phyloP scores from a whole-genome alignment of 1,140 invertebrate species.

The Drosophila kurseongensis region DNA sequence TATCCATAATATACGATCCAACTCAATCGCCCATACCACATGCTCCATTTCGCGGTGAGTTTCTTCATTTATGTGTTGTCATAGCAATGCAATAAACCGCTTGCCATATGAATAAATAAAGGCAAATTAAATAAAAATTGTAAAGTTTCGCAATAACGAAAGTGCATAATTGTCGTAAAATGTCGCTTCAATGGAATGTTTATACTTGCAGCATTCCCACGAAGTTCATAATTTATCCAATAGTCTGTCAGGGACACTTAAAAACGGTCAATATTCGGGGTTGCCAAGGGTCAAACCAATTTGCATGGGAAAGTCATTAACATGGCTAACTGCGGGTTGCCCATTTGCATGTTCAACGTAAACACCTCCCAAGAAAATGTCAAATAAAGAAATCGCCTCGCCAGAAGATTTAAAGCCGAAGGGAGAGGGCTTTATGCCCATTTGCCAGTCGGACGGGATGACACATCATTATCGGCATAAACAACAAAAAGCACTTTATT shows the following conservation, averaged over 20 bases:
- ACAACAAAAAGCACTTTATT: constrained; percentile 79
- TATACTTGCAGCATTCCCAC: constrained; percentile 15
- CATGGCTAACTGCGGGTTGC: constrained; percentile 19
- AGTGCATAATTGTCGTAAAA: constrained; percentile 56
- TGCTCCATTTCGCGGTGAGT: background rate
- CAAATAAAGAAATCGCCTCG: constrained; percentile 45
- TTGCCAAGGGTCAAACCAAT: constrained; percentile 42
- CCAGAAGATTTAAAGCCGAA: constrained; percentile 32
- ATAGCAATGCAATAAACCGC: constrained; percentile 55
- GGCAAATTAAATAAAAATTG: constrained; percentile 73
- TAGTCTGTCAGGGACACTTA: constrained; percentile 56
- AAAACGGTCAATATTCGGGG: constrained; percentile 49
- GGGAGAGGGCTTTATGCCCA: constrained; percentile 5
- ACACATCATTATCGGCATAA: constrained; percentile 78
- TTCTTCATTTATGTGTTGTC: constrained; percentile 44
- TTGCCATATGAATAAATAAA: constrained; percentile 74
- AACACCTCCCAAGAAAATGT: constrained; percentile 44
- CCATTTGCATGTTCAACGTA: constrained; percentile 7
- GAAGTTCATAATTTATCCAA: constrained; percentile 50
- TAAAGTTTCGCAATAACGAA: constrained; percentile 49
- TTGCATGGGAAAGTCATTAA: constrained; percentile 67
- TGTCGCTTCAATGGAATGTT: constrained; percentile 3
- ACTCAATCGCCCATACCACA: background rate
- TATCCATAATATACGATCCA: constrained; percentile 5
- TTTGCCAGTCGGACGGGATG: constrained; percentile 33